Evolutionary conservation across 1,140 invertebrate species (phyloP).

Genomic region (Ditylenchus dipsaci): DNA sequence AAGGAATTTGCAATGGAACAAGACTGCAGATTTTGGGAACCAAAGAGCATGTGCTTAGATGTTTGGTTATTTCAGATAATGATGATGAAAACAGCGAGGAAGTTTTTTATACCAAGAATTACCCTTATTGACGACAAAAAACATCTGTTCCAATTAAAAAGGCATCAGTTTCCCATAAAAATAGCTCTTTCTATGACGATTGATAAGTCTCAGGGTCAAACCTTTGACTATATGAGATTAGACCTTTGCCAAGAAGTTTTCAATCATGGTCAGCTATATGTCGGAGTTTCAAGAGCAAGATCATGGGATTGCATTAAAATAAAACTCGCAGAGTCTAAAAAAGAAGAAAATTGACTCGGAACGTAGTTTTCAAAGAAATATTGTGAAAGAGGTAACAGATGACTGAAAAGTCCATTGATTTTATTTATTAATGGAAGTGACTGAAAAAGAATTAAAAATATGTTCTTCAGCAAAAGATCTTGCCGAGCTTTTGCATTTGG

Average conservation of each 20-base stretch:
- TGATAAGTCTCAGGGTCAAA: slow-evolving; percentile 65
- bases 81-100: slow-evolving; percentile 1
- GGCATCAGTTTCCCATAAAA: slow-evolving; percentile 63
- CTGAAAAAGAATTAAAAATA: no score
- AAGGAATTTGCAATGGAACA: slow-evolving; percentile 36
- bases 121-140: slow-evolving; percentile 26
- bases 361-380: no score
- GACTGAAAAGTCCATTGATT: no score
- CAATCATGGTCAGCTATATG: slow-evolving; percentile 61
- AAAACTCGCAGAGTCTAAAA: not conserved
- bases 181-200: slow-evolving; percentile 64
- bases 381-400: no score
- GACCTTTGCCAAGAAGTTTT: slow-evolving; percentile 58
- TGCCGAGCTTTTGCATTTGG: no score
- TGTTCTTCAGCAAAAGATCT: no score
- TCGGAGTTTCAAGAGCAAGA: not conserved
- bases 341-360: no score
- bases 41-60: slow-evolving; percentile 21
- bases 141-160: no score
- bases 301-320: slow-evolving; percentile 13
- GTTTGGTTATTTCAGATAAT: slow-evolving; percentile 24
- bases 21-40: slow-evolving; percentile 24
- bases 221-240: slow-evolving; percentile 57
- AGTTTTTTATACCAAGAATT: slow-evolving; percentile 24
- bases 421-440: no score